phyloP scores from a whole-genome alignment of 2,113 vertebrate genomes.

The Mirza zaza region DNA sequence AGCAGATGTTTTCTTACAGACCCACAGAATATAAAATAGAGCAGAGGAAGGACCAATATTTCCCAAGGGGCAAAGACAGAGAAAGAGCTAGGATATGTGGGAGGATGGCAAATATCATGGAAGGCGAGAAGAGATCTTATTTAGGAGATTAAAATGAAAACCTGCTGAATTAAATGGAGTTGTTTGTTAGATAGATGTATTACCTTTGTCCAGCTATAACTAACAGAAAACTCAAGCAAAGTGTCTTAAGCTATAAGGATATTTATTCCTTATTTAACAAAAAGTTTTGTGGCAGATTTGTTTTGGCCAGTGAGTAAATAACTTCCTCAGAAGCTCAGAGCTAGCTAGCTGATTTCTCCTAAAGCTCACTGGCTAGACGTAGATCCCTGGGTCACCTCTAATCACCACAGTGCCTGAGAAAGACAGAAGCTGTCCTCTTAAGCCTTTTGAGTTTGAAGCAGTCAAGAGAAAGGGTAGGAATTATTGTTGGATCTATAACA shows the following conservation, averaged over 20 bases:
- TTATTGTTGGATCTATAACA: neutral
- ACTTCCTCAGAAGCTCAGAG: neutral
- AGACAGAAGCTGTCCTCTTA: neutral
- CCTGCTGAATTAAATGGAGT: neutral
- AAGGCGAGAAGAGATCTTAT: neutral
- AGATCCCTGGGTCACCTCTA: neutral
- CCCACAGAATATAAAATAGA: neutral
- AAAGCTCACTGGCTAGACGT: neutral
- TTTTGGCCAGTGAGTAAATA: neutral
- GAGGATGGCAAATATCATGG: neutral
- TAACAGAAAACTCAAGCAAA: neutral
- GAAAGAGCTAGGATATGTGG: neutral
- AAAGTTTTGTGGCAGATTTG: neutral
- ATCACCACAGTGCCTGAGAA: neutral
- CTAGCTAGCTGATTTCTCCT: neutral
- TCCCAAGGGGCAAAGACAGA: neutral
- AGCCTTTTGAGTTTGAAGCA: neutral
- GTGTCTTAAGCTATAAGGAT: neutral
- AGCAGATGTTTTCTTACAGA: neutral
- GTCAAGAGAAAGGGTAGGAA: neutral
- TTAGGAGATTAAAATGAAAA: neutral
- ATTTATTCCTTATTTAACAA: constrained; percentile 26
- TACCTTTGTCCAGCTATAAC: neutral
- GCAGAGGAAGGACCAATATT: neutral
- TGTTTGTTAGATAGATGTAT: neutral